phyloP scores from a whole-genome alignment of 2,797 vertebrate species.

The Cichlasoma orientale region DNA sequence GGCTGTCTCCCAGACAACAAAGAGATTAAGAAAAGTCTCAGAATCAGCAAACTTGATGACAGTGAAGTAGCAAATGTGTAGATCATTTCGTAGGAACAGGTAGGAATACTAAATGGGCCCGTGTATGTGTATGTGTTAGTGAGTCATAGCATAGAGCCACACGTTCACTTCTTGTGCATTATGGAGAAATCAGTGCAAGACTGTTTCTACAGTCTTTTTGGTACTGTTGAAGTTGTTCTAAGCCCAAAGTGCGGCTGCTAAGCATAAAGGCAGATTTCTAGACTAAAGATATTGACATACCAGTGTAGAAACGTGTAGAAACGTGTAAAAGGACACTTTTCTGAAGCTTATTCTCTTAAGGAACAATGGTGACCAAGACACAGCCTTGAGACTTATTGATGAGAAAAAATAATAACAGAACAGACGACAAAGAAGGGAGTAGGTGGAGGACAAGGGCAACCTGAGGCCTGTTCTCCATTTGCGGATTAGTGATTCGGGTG shows the following conservation, averaged over 20 bases:
- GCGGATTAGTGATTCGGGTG: not conserved
- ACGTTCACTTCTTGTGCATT: too few relatives aligned
- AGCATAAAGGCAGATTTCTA: not conserved
- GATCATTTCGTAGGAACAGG: rapidly evolving
- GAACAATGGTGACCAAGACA: not conserved
- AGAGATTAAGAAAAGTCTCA: not conserved
- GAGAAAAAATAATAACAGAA: not conserved
- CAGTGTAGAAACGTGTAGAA: too few relatives aligned
- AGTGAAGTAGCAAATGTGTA: not conserved
- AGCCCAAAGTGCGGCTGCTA: too few relatives aligned
- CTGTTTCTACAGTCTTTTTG: not conserved
- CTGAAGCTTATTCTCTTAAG: not conserved
- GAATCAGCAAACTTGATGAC: not conserved
- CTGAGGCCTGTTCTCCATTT: not conserved
- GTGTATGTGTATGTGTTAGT: too few relatives aligned
- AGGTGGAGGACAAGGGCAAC: not conserved
- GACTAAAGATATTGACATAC: not conserved
- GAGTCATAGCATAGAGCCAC: too few relatives aligned
- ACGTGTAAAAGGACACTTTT: too few relatives aligned
- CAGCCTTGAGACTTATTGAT: not conserved
- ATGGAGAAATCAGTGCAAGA: not conserved
- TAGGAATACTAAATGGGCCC: not conserved
- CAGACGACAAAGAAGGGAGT: not conserved
- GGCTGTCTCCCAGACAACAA: not conserved
- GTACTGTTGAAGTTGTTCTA: rapidly evolving